Evolutionary conservation across 2,113 vertebrate species (phyloP), one percentile per base, ranked within the genome.

Genomic region (Syrmaticus mikado): DNA sequence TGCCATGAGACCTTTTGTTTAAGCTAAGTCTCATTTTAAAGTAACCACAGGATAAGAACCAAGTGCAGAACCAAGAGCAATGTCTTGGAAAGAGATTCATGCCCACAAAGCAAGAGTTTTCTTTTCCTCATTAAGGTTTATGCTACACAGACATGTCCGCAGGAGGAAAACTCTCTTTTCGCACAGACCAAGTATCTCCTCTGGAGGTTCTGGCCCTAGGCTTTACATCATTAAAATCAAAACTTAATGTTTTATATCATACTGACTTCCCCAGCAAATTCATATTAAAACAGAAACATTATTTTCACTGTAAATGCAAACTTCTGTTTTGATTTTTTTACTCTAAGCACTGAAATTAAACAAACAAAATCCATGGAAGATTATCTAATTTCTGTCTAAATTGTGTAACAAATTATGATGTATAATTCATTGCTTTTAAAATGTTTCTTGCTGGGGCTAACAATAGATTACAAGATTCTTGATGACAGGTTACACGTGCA

Each of bases 261-360:
- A 40, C 50, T 71, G 30, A 62, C 36, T 87, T 93, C 60, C 58
- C 93, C 70, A 67, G 30, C 16, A 93, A 89, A 80, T 41, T 21
- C 21, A 18, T 66, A 8, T 32, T 65, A 70, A 82, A 89, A 76
- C 7, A 83, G 24, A n/a, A 62, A 77, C 70, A 67, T 76, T 18
- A 80, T 90, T 95, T 94, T 84, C 25, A 27, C 16, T 82, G 32
- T 27, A 91, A 92, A 50, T 40, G 27, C 34, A 17, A 89, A 64
- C 41, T 83, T 64, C 60, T 30, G 53, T 92, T 91, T 92, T 95
- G 2, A 72, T 28, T 64, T 38, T 40, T 80, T 87, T 86, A 68
- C 21, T 24, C n/a, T 66, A 66, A 76, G 64, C 20, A 67, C 14
- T 76, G 50, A 93, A 92, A 81, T 4, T 38, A 74, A 32, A 28